Evolutionary conservation across 1,140 invertebrate species (phyloP).

Genomic region (Trichogramma pretiosum): DNA sequence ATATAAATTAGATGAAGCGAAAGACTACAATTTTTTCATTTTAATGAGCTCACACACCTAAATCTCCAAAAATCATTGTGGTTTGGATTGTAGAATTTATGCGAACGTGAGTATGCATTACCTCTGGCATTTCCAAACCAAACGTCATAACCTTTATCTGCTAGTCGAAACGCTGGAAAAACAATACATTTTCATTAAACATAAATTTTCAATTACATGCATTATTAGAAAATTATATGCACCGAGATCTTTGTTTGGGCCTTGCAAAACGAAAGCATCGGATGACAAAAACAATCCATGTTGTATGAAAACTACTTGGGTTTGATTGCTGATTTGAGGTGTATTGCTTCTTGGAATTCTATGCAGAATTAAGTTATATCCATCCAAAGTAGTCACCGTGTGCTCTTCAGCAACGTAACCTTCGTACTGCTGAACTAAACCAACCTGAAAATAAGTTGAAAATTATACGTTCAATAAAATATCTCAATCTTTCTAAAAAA

Average conservation of each 20-base stretch:
- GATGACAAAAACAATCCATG: conserved; percentile 21
- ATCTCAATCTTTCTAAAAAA: no score
- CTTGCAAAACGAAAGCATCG: conserved; percentile 13
- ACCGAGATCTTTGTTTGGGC: conserved; percentile 16
- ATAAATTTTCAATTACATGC: no score
- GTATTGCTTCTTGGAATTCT: conserved; percentile 41
- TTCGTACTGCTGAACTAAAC: neutral
- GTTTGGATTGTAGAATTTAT: conserved; percentile 35
- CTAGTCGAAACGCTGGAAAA: conserved; percentile 53
- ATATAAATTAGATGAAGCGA: no score
- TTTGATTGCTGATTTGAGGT: conserved; percentile 3
- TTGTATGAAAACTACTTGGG: conserved; percentile 14
- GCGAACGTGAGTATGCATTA: conserved; percentile 53
- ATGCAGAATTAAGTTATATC: conserved; percentile 51
- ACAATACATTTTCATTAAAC: no score
- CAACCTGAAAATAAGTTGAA: no score
- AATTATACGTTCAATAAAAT: no score
- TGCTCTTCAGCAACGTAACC: conserved; percentile 4
- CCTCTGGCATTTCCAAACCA: conserved; percentile 66
- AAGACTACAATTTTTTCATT: no score
- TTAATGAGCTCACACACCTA: no score
- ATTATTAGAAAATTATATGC: no score
- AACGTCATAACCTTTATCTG: conserved; percentile 68
- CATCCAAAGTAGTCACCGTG: conserved; percentile 45
- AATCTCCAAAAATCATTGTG: conserved; percentile 51